These are phyloP conservation scores for Caenorhabditis tropicalis DNA, from an alignment of 1,140 invertebrate genomes.

Conservation along the genomic window DNA sequence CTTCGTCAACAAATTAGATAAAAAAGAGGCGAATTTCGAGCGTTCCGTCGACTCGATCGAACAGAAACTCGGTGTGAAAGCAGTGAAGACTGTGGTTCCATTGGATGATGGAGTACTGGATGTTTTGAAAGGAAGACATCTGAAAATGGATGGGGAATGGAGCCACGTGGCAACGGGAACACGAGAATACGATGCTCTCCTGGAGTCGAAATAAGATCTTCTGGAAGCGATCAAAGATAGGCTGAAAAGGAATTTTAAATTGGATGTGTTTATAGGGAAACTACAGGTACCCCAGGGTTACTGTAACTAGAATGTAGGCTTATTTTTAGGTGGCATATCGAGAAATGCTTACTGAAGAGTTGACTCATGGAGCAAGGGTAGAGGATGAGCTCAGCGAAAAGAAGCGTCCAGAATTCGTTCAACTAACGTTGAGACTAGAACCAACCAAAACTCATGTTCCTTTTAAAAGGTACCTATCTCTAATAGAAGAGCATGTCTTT, in stretches of 20 bases:
- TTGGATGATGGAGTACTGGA: slow-evolving; percentile 69
- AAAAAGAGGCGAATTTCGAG: slow-evolving; percentile 74
- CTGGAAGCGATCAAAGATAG: slow-evolving; percentile 90
- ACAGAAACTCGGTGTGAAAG: slow-evolving; percentile 79
- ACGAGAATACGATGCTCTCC: neutral
- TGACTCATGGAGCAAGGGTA: slow-evolving; percentile 73
- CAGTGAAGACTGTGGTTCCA: slow-evolving; percentile 77
- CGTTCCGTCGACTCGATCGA: slow-evolving; percentile 81
- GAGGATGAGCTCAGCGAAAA: slow-evolving; percentile 57
- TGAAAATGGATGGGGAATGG: neutral
- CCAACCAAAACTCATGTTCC: slow-evolving; percentile 74
- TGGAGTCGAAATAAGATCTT: slow-evolving; percentile 44
- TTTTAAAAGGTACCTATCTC: slow-evolving; percentile 59
- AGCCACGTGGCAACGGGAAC: neutral
- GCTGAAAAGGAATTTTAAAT: slow-evolving; percentile 85
- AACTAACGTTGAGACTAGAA: slow-evolving; percentile 71
- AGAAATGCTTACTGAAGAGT: slow-evolving; percentile 75
- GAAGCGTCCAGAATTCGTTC: slow-evolving; percentile 51
- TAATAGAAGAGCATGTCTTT: neutral
- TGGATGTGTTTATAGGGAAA: slow-evolving; percentile 89
- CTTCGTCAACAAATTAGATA: slow-evolving; percentile 99
- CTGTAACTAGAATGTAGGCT: slow-evolving; percentile 57
- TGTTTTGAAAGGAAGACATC: neutral
- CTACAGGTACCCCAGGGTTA: slow-evolving; percentile 78
- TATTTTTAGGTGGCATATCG: slow-evolving; percentile 78